Evolutionary conservation across 2,113 vertebrate species (phyloP), one percentile per base, ranked within the genome.

Genomic region (Furnarius figulus): DNA sequence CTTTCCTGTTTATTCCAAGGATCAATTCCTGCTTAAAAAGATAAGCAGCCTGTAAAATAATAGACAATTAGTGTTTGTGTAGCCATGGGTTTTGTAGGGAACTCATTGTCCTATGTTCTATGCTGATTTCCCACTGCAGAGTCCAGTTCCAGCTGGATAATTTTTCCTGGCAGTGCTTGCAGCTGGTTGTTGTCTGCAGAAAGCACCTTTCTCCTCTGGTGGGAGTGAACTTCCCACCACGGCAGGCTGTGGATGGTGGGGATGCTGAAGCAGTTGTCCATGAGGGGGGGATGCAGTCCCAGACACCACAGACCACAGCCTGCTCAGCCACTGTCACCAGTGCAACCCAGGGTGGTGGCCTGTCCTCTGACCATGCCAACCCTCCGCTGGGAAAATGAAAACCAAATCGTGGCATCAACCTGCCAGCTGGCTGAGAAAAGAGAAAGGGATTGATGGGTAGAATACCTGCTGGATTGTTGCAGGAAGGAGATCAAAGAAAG

Each of bases 231-330:
- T 66, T 66, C 50, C 42, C 65, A 73, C 21, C 20, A 14, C 18
- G 37, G n/a, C 40, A 65, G n/a, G 33, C 17, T 61, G 31, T 0
- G 0, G 44, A 63, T 5, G 4, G 20, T 47, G 46, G 40, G 70
- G 37, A 70, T 33, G 46, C 28, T 65, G 70, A 81, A 87, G 47
- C 6, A 2, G 9, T 35, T 87, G 62, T 89, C 89, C 84, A 55
- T 89, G 70, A 92, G 73, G 74, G 84, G 58, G 84, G 95, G 70
- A 96, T 2, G 21, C 44, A 1, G 31, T 40, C 77, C 52, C 2
- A 5, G 78, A 5, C 39, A 7, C 10, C 58, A 53, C 49, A 33
- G 68, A 30, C 24, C 6, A 4, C 50, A 78, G 28, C 28, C 53
- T 22, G 11, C 61, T 81, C 65, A 78, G 55, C 37, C 30, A 30